Conservation (phyloP, 2,797 vertebrate genomes). For the Novumbra hubbsi region DNA sequence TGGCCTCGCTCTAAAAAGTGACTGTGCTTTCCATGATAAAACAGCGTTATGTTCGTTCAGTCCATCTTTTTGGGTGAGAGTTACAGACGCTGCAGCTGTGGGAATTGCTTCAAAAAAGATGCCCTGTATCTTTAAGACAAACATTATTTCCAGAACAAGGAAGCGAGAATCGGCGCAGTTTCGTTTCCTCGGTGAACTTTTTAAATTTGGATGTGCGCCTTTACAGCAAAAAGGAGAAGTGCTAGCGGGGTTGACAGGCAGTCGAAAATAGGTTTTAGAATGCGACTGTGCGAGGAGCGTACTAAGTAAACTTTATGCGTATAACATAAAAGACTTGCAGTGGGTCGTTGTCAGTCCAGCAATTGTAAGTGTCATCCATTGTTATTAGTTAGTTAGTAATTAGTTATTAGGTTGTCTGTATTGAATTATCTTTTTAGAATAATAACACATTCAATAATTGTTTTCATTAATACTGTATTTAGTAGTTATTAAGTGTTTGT, state of each 20-base stretch:
- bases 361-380: neutral
- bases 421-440: too few species aligned
- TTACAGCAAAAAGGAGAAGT: slow-evolving; percentile 52
- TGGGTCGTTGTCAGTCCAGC: neutral
- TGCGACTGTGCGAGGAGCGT: neutral
- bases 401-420: too few species aligned
- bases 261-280: neutral
- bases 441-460: too few species aligned
- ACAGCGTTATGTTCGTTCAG: too few species aligned
- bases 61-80: too few species aligned
- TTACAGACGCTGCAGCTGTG: neutral
- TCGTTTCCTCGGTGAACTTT: slow-evolving; percentile 61
- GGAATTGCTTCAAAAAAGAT: neutral
- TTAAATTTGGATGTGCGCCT: slow-evolving; percentile 28
- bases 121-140: slow-evolving; percentile 20
- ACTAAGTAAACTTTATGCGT: neutral
- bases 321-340: neutral
- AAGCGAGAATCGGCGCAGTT: slow-evolving; percentile 56
- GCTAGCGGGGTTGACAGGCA: neutral
- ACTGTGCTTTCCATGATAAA: too few species aligned
- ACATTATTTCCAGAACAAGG: slow-evolving; percentile 33
- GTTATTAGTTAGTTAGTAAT: too few species aligned
- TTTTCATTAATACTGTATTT: too few species aligned
- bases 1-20: too few species aligned
- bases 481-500: too few species aligned